A percentile compares a stretch with the other conserved stretches of the same genome.
phyloP scores from a whole-genome alignment of 1,140 invertebrate species.

The Lasaia peninsularis region DNA sequence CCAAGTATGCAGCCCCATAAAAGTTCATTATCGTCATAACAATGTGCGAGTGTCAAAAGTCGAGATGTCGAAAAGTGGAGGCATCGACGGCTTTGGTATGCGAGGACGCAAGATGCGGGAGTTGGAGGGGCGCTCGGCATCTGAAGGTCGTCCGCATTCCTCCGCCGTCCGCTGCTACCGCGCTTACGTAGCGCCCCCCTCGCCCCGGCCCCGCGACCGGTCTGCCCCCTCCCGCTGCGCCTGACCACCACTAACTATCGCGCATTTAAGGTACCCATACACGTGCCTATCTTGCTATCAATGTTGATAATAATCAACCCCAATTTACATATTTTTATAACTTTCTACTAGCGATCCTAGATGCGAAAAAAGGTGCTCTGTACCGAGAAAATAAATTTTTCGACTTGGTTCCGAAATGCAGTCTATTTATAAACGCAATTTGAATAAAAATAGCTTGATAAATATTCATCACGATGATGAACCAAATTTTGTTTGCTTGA shows the following conservation, averaged over 20 bases:
- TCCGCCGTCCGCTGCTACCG: constrained; percentile 73
- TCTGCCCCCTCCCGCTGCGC: constrained; percentile 50
- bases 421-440: too few relatives aligned
- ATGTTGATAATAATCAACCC: not conserved
- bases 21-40: constrained; percentile 47
- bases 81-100: constrained; percentile 63
- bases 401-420: too few relatives aligned
- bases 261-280: constrained; percentile 51
- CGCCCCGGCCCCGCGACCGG: constrained; percentile 45
- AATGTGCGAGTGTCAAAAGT: constrained; percentile 65
- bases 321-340: too few relatives aligned
- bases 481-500: too few relatives aligned
- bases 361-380: too few relatives aligned
- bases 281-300: not conserved
- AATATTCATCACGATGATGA: too few relatives aligned
- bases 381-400: too few relatives aligned
- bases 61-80: constrained; percentile 71
- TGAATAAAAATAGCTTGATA: too few relatives aligned
- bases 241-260: constrained; percentile 69
- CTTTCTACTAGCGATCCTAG: too few relatives aligned
- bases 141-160: constrained; percentile 76
- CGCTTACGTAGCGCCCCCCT: constrained; percentile 72
- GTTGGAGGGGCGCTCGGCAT: constrained; percentile 72
- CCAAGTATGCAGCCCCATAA: constrained; percentile 23
- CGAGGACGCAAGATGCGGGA: constrained; percentile 72